phyloP scores from a whole-genome alignment of 2,113 vertebrate species.

The Nanorana parkeri region DNA sequence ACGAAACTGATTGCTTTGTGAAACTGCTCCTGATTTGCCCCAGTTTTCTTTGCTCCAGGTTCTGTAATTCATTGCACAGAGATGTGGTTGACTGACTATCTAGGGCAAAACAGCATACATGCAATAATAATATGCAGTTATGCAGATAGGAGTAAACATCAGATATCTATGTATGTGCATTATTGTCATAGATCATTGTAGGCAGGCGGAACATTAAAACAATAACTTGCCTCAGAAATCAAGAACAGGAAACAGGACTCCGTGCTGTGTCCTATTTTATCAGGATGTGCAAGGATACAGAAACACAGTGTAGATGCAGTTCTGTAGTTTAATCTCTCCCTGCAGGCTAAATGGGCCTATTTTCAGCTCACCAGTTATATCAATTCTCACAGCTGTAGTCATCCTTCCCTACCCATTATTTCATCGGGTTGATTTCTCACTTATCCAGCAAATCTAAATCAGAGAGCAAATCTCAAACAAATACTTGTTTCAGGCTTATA shows the following conservation, averaged over 20 bases:
- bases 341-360: slow-evolving; percentile 56
- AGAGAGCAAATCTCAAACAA: slow-evolving; percentile 31
- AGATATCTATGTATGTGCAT: slow-evolving; percentile 2
- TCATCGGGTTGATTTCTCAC: slow-evolving; percentile 55
- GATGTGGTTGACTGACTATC: slow-evolving; percentile 8
- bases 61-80: not conserved
- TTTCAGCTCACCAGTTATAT: slow-evolving; percentile 55
- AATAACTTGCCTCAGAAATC: slow-evolving; percentile 7
- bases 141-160: not conserved
- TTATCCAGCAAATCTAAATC: slow-evolving; percentile 39
- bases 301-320: slow-evolving; percentile 28
- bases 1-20: too few species aligned
- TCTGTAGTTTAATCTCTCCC: slow-evolving; percentile 54
- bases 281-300: slow-evolving; percentile 46
- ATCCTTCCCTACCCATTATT: slow-evolving; percentile 54
- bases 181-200: slow-evolving; percentile 17
- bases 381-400: slow-evolving; percentile 53
- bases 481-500: slow-evolving; percentile 31
- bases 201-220: slow-evolving; percentile 35
- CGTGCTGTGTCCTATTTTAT: slow-evolving; percentile 55
- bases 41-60: too few species aligned
- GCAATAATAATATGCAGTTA: not conserved
- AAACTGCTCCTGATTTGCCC: too few species aligned
- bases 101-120: not conserved
- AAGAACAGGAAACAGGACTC: slow-evolving; percentile 17